A percentile compares a stretch with the other conserved stretches of the same genome.
Evolutionary conservation across 2,888 invertebrate species (phyloP).

Genomic region (Calliscelio sp.): DNA sequence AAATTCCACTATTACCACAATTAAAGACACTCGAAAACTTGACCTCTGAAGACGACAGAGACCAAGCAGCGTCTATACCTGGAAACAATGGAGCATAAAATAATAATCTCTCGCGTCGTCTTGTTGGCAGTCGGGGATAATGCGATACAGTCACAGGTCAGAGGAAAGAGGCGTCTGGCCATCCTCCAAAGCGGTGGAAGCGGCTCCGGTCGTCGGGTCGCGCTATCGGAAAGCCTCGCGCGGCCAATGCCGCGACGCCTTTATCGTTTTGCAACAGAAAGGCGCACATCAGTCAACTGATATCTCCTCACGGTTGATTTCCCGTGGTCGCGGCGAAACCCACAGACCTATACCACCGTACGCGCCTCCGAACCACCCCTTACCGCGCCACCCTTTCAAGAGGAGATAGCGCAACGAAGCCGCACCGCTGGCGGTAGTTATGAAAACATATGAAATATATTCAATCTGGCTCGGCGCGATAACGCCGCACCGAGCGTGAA

Average conservation of each 20-base stretch:
- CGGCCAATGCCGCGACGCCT: constrained; percentile 86
- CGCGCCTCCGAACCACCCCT: constrained; percentile 67
- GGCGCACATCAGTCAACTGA: constrained; percentile 86
- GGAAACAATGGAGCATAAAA: no score
- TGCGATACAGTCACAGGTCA: constrained; percentile 61
- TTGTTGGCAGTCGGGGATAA: constrained; percentile 64
- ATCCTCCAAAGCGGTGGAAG: constrained; percentile 61
- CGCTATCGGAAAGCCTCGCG: constrained; percentile 85
- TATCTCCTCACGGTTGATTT: constrained; percentile 87
- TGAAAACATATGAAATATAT: constrained; percentile 86
- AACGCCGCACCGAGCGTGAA: constrained; percentile 75
- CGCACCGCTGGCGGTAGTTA: constrained; percentile 82
- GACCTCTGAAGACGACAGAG: no score
- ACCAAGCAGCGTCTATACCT: no score
- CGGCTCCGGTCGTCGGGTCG: constrained; percentile 53
- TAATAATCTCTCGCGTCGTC: no score
- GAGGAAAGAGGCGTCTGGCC: constrained; percentile 68
- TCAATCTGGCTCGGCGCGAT: constrained; percentile 74
- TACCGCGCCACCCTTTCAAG: constrained; percentile 56
- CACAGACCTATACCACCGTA: constrained; percentile 67
- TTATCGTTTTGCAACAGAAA: constrained; percentile 86
- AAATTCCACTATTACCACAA: no score
- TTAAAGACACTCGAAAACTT: no score
- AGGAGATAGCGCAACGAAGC: constrained; percentile 75
- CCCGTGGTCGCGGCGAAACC: constrained; percentile 85